Evolutionary conservation across 2,888 invertebrate genomes (phyloP).

Genomic region (Anticlea derivata): DNA sequence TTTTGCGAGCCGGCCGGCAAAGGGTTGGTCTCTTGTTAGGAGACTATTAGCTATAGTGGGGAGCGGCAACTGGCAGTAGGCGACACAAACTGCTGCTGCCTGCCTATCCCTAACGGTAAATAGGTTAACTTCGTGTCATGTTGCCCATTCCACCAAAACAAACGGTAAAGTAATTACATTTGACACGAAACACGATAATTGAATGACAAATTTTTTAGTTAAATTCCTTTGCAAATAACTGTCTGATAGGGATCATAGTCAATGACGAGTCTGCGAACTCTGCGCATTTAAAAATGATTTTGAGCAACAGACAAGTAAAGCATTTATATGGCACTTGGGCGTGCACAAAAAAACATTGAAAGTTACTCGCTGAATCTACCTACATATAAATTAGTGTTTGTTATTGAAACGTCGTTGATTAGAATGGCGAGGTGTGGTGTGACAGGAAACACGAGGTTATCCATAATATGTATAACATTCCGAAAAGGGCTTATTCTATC

Average conservation of each 20-base stretch:
- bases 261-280: neutral
- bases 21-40: slow-evolving; percentile 59
- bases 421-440: slow-evolving; percentile 12
- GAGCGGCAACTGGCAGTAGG: slow-evolving; percentile 49
- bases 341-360: neutral
- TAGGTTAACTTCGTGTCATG: slow-evolving; percentile 60
- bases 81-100: slow-evolving; percentile 42
- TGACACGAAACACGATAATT: slow-evolving; percentile 51
- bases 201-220: slow-evolving; percentile 17
- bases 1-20: slow-evolving; percentile 57
- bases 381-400: slow-evolving; percentile 7
- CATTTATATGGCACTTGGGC: neutral
- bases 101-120: slow-evolving; percentile 46
- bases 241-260: slow-evolving; percentile 22
- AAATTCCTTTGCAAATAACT: slow-evolving; percentile 30
- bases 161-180: slow-evolving; percentile 49
- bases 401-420: slow-evolving; percentile 14
- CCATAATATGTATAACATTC: too few relatives aligned
- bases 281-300: neutral
- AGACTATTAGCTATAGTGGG: slow-evolving; percentile 33
- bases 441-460: slow-evolving; percentile 6
- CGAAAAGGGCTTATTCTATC: too few relatives aligned
- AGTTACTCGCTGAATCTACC: neutral
- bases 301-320: neutral
- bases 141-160: slow-evolving; percentile 46